A percentile compares a stretch with the other conserved stretches of the same genome.
phyloP scores from a whole-genome alignment of 2,113 vertebrate species.

The Macroglossus sobrinus region DNA sequence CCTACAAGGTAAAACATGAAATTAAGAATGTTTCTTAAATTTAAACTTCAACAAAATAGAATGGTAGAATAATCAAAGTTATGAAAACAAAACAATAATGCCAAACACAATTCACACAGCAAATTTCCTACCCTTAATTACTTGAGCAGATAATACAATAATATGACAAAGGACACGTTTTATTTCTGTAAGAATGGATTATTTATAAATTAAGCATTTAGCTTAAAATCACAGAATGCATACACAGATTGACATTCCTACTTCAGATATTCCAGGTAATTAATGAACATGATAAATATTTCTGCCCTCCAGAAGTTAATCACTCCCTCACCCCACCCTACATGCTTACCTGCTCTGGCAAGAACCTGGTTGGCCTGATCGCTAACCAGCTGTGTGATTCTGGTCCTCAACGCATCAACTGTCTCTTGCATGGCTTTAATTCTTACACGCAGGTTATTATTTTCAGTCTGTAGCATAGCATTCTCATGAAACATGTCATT shows the following conservation, averaged over 20 bases:
- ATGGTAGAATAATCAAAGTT: not conserved
- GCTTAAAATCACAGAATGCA: not conserved
- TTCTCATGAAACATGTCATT: slow-evolving; percentile 99
- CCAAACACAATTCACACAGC: slow-evolving; percentile 8
- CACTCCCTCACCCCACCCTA: not conserved
- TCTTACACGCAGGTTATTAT: slow-evolving; percentile 94
- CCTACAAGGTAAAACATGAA: slow-evolving; percentile 81
- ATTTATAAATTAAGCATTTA: not conserved
- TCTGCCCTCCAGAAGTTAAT: not conserved
- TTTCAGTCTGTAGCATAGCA: slow-evolving; percentile 97
- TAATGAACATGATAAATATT: not conserved
- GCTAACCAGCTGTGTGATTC: slow-evolving; percentile 93
- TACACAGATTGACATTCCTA: not conserved
- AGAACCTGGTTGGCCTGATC: slow-evolving; percentile 94
- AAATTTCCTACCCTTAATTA: not conserved
- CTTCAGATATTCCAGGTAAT: not conserved
- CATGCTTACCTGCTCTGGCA: slow-evolving; percentile 87
- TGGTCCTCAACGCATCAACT: slow-evolving; percentile 88
- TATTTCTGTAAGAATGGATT: not conserved
- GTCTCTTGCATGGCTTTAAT: slow-evolving; percentile 99
- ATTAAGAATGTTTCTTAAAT: not conserved
- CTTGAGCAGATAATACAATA: not conserved
- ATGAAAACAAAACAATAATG: not conserved
- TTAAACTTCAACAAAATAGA: slow-evolving; percentile 1
- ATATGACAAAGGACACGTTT: not conserved